Evolutionary conservation across 2,888 invertebrate genomes (phyloP), one percentile per base, ranked within the genome.

Genomic region (Asteroscopus sphinx): DNA sequence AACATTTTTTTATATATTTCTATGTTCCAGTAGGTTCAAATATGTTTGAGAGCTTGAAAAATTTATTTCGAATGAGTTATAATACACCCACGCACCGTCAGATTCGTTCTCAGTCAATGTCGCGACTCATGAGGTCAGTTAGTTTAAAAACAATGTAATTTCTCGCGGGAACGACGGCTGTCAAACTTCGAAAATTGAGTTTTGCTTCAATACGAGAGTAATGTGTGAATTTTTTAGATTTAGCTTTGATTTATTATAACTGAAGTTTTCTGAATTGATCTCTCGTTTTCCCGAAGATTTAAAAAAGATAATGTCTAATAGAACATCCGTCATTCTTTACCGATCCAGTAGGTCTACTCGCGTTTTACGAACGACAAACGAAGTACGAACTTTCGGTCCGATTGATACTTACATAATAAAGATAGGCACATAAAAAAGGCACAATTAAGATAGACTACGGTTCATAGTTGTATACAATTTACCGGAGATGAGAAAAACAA

Each of bases 161-260:
- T 66, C 72, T 63, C 67, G 35, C 15, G 59, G 75, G 72, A 70
- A n/a, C 48, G 71, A 51, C 54, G 52, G 26, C 66, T 70, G 72
- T 67, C 67, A 60, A 74, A 71, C 59, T 74, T 74, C n/a, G n/a
- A 49, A 62, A 65, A 74, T 66, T 59, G 58, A 57, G 71, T 74
- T 70, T 66, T 54, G 35, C 28, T 54, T 47, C 48, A 30, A 66
- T 66, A 42, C 35, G 26, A 42, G 44, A 56, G 13, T 51, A 59
- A 61, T 62, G 37, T 57, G 57, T 54, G 61, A 57, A 12, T 9
- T 48, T 63, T 63, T 59, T 45, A 48, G 46, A 59, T 47, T 33
- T 35, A 52, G 6, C 40, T 40, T 25, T 48, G 53, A 66, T 68
- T 67, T 67, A 67, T 68, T 53, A 44, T 51, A 42, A 41, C 6